Base-by-base conservation (phyloP, 2,797 vertebrate genomes). In the Acropternis orthonyx region DNA sequence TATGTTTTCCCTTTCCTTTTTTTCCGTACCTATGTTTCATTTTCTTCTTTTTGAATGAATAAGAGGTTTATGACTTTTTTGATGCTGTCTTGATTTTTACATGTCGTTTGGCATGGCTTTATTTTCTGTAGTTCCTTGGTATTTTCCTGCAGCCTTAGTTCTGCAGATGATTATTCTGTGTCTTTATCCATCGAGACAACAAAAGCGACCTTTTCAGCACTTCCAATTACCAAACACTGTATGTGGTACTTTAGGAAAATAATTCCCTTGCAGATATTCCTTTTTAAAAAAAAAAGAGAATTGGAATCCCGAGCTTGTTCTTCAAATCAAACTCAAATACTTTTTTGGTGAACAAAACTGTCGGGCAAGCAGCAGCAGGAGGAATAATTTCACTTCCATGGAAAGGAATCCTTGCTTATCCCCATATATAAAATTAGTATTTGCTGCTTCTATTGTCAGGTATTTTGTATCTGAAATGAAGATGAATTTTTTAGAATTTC, bases 201-300 rank as follows among this genome's bases (percentile, higher is more conserved):
- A 93, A 93, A 88, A 92, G 88, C 26, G 3, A 90, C 90, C 94
- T 95, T 96, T 89, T 92, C 80, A 87, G 77, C 81, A 80, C 93
- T 95, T 85, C 67, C 89, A 93, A 62, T 95, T 92, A 71, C 84
- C 65, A 68, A 68, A 56, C 88, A 89, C 80, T 92, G 82, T 85
- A 91, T 92, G 91, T 89, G 91, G 91, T 84, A 62, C 93, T 93
- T 77, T 52, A 95, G 83, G 91, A 94, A 88, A 94, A 91, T 46
- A 88, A 65, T 85, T 94, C 83, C 71, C 54, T 85, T 94, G 85
- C 48, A 88, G 69, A 61, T 82, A 84, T 67, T 89, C 27, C 34
- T 67, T 56, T 46, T 65, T 44, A 54, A 32, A 54, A 52, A 30
- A 30, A 46, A 27, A 9, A 67, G 51, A 73, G 73, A 86, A 63